These are phyloP conservation scores for Pseudomyrmex cubaensis DNA, from an alignment of 1,140 invertebrate genomes.

Conservation along the genomic window DNA sequence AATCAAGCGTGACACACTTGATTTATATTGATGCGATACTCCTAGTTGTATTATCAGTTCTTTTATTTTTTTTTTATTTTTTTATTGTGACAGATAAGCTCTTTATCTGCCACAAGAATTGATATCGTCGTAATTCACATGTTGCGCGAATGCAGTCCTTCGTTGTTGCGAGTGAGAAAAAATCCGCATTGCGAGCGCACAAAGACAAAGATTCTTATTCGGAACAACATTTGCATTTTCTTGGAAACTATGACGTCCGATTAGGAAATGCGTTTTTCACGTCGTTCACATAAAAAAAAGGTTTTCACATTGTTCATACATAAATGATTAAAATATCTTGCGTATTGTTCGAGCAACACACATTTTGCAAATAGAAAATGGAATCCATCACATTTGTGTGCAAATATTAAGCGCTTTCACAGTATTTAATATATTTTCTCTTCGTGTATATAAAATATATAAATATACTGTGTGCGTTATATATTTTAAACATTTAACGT, in stretches of 20 bases:
- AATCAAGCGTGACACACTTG: constrained; percentile 8
- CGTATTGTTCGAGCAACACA: no score
- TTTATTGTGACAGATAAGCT: constrained; percentile 32
- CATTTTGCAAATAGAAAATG: no score
- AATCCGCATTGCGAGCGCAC: neutral
- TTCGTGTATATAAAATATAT: no score
- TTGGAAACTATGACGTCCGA: neutral
- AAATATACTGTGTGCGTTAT: no score
- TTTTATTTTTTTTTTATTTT: neutral
- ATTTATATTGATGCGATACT: constrained; percentile 5
- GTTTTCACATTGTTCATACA: no score
- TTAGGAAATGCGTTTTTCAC: neutral
- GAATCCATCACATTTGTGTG: no score
- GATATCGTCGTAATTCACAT: constrained; percentile 23
- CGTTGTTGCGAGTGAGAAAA: constrained; percentile 4
- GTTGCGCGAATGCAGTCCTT: neutral
- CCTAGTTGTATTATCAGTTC: constrained; percentile 28
- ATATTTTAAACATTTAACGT: no score
- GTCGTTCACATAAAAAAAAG: neutral
- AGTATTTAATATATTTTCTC: no score
- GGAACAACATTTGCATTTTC: neutral
- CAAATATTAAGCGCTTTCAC: no score
- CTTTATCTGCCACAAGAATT: constrained; percentile 32
- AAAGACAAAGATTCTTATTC: neutral
- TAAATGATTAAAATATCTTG: no score